Conservation (phyloP, 2,797 vertebrate species). For the Amniataba percoides region DNA sequence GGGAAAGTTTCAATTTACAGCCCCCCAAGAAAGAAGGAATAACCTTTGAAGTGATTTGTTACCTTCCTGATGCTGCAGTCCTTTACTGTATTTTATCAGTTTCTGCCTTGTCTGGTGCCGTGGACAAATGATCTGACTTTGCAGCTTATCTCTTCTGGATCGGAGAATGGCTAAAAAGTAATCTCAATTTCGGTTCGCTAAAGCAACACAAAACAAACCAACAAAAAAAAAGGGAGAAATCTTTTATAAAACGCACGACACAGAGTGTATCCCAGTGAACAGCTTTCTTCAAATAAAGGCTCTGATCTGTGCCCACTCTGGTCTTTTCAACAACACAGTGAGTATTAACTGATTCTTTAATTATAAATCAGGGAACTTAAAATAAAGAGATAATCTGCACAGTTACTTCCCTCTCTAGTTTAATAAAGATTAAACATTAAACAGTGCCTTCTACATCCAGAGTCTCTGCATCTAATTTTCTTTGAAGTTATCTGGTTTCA, state of each 20-base stretch:
- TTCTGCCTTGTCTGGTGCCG: slow-evolving; percentile 31
- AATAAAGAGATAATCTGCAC: too few relatives aligned
- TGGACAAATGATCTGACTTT: slow-evolving; percentile 55
- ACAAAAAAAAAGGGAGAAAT: not conserved
- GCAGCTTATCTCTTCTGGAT: slow-evolving; percentile 40
- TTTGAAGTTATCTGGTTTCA: not conserved
- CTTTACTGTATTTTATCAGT: slow-evolving; percentile 55
- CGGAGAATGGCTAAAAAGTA: not conserved
- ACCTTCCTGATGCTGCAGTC: slow-evolving; percentile 29
- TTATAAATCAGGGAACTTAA: not conserved
- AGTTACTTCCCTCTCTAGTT: not conserved
- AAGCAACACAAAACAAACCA: not conserved
- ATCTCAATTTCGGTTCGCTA: not conserved
- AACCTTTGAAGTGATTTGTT: slow-evolving; percentile 43
- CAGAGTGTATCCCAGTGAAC: not conserved
- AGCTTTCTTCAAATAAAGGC: not conserved
- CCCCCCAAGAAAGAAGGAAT: slow-evolving; percentile 36
- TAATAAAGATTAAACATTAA: not conserved
- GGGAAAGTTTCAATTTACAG: slow-evolving; percentile 51
- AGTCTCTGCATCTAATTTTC: not conserved
- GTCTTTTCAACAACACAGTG: slow-evolving; percentile 2
- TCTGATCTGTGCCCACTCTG: not conserved
- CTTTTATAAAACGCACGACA: not conserved
- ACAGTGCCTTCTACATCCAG: not conserved
- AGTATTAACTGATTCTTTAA: not conserved